Evolutionary conservation across 2,113 vertebrate genomes (phyloP), one percentile per base, ranked within the genome.

Genomic region (Albula glossodonta): DNA sequence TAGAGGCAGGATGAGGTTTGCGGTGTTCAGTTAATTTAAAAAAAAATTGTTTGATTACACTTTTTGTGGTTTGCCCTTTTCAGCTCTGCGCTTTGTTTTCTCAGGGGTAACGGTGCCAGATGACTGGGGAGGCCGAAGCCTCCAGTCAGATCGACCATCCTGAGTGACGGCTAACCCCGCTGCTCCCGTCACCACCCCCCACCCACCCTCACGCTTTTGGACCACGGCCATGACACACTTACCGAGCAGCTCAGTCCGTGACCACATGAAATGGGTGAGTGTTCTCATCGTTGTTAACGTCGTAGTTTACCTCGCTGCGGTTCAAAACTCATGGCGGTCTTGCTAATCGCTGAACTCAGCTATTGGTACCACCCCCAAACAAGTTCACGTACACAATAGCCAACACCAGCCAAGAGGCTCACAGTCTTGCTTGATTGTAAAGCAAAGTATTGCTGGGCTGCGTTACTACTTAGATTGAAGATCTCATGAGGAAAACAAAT

Each of bases 261-360:
- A 95, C 89, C 95, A 96, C 94, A 95, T 95, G 95, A 96, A 96
- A 93, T 96, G 95, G 95, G 95, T 96, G 92, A 95, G 94, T 95
- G 91, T 90, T 92, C 89, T 92, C 88, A 87, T 91, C 89, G 88
- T 91, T 86, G 90, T 83, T 87, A 91, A 88, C 89, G 88, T 7
- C 3, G 51, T 4, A 2, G n/a, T 25, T 52, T 82, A 57, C 19
- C 31, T 41, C 31, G 31, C 31, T 41, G 31, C 31, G 1, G 31
- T 41, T 19, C 15, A 66, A 22, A 66, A 22, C 19, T 19, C 53
- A 56, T 7, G 53, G 53, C 53, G 53, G 53, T 12, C 12, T 12
- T 66, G 60, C 15, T 66, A 66, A 66, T 66, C 22, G 15, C 60
- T 19, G 60, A 66, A 66, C 3, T 66, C 60, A 22, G 60, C 22